Conservation (phyloP, 2,888 invertebrate genomes). For the Rhabditophanes sp. region DNA sequence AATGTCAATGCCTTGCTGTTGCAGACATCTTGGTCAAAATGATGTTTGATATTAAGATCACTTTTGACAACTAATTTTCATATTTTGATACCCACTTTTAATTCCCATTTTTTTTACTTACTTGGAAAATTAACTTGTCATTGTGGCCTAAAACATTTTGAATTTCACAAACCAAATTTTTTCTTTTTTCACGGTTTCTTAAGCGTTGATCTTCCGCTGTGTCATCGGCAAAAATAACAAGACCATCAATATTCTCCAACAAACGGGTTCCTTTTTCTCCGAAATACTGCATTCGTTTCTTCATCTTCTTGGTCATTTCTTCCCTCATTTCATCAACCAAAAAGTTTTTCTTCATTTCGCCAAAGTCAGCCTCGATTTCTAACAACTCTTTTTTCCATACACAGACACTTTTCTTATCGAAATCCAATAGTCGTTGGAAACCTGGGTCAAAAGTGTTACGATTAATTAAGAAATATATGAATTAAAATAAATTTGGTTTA, state of each 20-base stretch:
- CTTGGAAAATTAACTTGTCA: slow-evolving; percentile 17
- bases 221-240: slow-evolving; percentile 19
- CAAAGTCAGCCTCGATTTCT: slow-evolving; percentile 20
- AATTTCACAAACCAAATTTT: slow-evolving; percentile 27
- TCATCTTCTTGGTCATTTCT: slow-evolving; percentile 28
- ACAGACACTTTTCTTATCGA: slow-evolving; percentile 28
- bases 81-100: too few species aligned
- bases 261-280: slow-evolving; percentile 24
- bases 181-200: slow-evolving; percentile 35
- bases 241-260: slow-evolving; percentile 30
- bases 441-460: too few species aligned
- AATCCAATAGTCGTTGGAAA: slow-evolving; percentile 20
- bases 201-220: slow-evolving; percentile 22
- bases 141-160: slow-evolving; percentile 30
- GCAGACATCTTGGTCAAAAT: too few species aligned
- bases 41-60: too few species aligned
- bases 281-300: slow-evolving; percentile 26
- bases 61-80: too few species aligned
- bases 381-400: slow-evolving; percentile 21
- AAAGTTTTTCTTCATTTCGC: slow-evolving; percentile 28
- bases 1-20: too few species aligned
- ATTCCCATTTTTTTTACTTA: too few species aligned
- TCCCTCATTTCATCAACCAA: slow-evolving; percentile 20
- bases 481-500: not conserved
- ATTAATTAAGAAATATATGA: too few species aligned